Evolutionary conservation across 2,888 invertebrate genomes (phyloP), one percentile per base, ranked within the genome.

Genomic region (Drosophila limbata): DNA sequence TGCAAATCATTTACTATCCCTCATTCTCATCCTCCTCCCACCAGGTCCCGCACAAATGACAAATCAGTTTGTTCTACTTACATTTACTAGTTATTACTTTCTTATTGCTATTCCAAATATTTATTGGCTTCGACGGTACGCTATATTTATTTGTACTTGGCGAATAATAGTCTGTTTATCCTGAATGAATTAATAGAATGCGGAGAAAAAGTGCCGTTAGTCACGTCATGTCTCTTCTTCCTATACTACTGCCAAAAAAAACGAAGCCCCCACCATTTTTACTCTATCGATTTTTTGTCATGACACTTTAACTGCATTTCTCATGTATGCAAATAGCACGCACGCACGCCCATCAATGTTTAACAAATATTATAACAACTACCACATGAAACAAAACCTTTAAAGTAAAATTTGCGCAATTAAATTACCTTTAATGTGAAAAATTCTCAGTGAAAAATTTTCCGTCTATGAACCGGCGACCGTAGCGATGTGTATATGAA

Each of bases 161-260:
- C 81, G 42, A 28, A 47, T 89, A 87, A 84, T 84, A 79, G 76
- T 45, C 84, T 74, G 82, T 72, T 84, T 87, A 76, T 76, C 81
- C 81, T 84, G 77, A n/a, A n/a, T n/a, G n/a, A n/a, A n/a, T 63
- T 79, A 84, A 88, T 79, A 67, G 80, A 76, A 77, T 79, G 71
- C 71, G 62, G 55, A 61, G 68, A 84, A 88, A 85, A 83, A 87
- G 71, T 82, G 78, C 71, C 68, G 69, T 79, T 73, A 88, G 89
- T 91, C 91, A 90, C 89, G 89, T 89, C 91, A 84, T 84, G 79
- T 84, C 77, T 33, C 55, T 44, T 75, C 42, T 35, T 75, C 51
- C 52, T 8, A 60, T 57, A 40, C 47, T 52, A 52, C 28, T 50
- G 8, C 25, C 6, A 25, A 39, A 47, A 39, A 48, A 72, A 52